Evolutionary conservation across 2,797 vertebrate genomes (phyloP).

Genomic region (Cygnus olor): DNA sequence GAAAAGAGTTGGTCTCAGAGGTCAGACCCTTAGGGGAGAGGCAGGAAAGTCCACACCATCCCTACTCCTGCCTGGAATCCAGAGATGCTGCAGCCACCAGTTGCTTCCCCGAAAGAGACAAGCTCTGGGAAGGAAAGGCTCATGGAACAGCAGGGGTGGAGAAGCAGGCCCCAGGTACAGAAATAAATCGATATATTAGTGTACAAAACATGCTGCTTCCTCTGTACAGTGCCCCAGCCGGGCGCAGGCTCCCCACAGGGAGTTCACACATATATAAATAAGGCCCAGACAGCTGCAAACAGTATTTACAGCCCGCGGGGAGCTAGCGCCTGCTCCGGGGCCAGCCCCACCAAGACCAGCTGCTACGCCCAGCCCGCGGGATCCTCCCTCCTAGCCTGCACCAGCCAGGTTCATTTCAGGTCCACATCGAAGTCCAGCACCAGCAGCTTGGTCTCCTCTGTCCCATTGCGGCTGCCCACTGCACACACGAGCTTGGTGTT

Average conservation of each 20-base stretch:
- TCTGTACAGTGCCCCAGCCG: neutral
- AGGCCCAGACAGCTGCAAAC: neutral
- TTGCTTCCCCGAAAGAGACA: neutral
- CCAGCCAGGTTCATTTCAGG: constrained; percentile 56
- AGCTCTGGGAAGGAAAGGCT: neutral
- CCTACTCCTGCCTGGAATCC: neutral
- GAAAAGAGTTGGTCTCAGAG: neutral
- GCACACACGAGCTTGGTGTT: constrained; percentile 72
- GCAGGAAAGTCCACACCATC: neutral
- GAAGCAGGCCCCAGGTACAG: neutral
- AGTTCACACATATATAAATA: constrained; percentile 50
- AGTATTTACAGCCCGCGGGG: constrained; percentile 16
- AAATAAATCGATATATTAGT: constrained; percentile 70
- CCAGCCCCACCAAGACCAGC: constrained; percentile 33
- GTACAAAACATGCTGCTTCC: constrained; percentile 64
- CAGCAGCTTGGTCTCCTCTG: constrained; percentile 74
- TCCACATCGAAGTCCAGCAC: constrained; percentile 75
- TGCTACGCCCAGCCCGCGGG: neutral
- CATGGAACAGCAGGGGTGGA: neutral
- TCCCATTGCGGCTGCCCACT: constrained; percentile 73
- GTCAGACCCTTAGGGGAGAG: neutral
- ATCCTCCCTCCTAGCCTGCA: neutral
- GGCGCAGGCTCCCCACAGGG: neutral
- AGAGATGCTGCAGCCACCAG: rapidly evolving
- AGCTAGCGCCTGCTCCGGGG: constrained; percentile 23